These are phyloP conservation scores for Hemibagrus guttatus DNA, from an alignment of 2,797 vertebrate species.

Conservation along the genomic window DNA sequence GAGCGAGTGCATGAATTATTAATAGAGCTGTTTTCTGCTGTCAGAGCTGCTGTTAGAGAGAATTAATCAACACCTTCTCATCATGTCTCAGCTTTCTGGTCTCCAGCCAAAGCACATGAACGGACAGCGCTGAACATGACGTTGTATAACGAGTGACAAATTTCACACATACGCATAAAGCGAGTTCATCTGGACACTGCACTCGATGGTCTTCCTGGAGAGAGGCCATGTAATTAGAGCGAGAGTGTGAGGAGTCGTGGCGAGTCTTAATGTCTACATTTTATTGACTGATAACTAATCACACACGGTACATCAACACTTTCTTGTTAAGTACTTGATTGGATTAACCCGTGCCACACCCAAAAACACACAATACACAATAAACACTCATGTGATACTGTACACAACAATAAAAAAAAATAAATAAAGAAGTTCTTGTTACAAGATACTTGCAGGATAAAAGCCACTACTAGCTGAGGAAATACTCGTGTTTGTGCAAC, in stretches of 20 bases:
- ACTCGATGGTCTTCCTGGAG: background rate
- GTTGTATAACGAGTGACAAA: background rate
- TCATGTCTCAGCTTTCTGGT: background rate
- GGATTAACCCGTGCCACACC: background rate
- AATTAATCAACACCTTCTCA: background rate
- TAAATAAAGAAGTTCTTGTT: slow-evolving; percentile 50
- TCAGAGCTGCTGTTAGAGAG: background rate
- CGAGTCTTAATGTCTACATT: no score
- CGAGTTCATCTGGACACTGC: no score
- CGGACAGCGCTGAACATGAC: background rate
- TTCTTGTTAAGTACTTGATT: background rate
- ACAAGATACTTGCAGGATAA: slow-evolving; percentile 53
- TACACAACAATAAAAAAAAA: background rate
- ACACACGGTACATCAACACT: background rate
- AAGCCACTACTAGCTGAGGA: slow-evolving; percentile 24
- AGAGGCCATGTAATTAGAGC: slow-evolving; percentile 47
- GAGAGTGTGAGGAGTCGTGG: slow-evolving; percentile 27
- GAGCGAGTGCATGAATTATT: background rate
- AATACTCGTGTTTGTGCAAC: slow-evolving; percentile 16
- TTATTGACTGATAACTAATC: background rate
- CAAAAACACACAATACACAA: background rate
- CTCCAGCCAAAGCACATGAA: background rate
- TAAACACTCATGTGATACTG: background rate
- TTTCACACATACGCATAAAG: slow-evolving; percentile 1
- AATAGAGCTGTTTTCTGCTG: background rate